Conservation (phyloP, 2,797 vertebrate genomes). For the Podarcis lilfordi region DNA sequence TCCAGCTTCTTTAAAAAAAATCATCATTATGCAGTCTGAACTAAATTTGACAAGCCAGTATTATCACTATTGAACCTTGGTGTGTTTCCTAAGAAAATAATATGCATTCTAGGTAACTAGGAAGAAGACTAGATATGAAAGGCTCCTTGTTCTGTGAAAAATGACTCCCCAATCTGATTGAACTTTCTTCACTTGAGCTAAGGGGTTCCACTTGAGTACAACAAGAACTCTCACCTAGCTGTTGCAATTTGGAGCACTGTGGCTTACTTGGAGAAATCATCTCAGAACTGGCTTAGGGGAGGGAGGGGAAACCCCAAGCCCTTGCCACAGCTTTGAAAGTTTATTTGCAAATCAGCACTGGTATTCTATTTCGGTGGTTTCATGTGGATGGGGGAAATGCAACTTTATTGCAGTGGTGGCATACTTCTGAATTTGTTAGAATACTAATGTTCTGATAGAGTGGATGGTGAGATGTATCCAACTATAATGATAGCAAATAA, state of each 20-base stretch:
- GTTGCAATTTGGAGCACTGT: not conserved
- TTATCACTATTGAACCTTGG: not conserved
- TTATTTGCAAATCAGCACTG: slow-evolving; percentile 21
- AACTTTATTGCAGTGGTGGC: not conserved
- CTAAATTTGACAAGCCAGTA: no score
- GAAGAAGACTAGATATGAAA: not conserved
- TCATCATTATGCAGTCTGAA: no score
- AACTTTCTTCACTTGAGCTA: not conserved
- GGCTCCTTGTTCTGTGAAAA: not conserved
- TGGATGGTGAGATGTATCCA: no score
- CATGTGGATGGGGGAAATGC: not conserved
- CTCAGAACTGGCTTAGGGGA: not conserved
- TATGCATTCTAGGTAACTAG: not conserved
- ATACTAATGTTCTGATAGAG: not conserved
- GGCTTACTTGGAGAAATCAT: not conserved
- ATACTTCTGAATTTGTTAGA: not conserved
- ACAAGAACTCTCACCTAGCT: not conserved
- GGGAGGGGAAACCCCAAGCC: not conserved
- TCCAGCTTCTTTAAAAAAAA: no score
- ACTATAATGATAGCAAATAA: not conserved
- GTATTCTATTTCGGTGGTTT: not conserved
- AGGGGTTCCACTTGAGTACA: not conserved
- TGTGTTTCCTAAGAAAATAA: not conserved
- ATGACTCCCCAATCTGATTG: no score
- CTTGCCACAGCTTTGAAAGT: not conserved